Evolutionary conservation across 2,113 vertebrate species (phyloP), one percentile per base, ranked within the genome.

Genomic region (Nerophis ophidion): DNA sequence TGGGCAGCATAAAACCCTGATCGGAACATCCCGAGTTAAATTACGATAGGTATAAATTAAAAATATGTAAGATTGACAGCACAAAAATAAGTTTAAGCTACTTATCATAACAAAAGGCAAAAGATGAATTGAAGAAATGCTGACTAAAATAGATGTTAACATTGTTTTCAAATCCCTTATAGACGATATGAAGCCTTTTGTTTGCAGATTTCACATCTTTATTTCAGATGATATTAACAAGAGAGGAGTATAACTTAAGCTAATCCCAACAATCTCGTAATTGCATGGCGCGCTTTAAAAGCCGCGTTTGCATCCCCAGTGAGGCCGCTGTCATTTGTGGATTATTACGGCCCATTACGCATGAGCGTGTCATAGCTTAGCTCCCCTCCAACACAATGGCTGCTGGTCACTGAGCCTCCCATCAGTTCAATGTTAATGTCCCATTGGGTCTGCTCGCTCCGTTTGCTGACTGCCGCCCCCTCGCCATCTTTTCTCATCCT

Each of bases 341-440:
- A 77, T 87, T 81, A 76, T 65, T 80, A 88, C 47, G 77, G 82
- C 74, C 81, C 85, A 88, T 90, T 88, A 89, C 79, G 82, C 85
- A 80, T 64, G 66, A 85, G 82, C 64, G 71, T 80, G 75, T 84
- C 75, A 59, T 75, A 63, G 72, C 63, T 65, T 53, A 53, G 79
- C 57, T 69, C 11, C 40, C 65, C 67, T 55, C 73, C 16, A 56
- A 62, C 68, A 77, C 40, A 42, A 77, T 68, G 68, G 64, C 51
- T 66, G 61, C 70, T 76, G 82, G 75, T 81, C 87, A 82, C 56
- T 44, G 52, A 72, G 81, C 70, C 77, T 78, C 66, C 66, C 68
- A 78, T 72, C 77, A 83, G 88, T 89, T 90, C 89, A 89, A 90
- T 87, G 89, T 90, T 89, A 91, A 90, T 81, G 81, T 88, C 77